Evolutionary conservation across 2,888 invertebrate genomes (phyloP), one percentile per base, ranked within the genome.

Genomic region (Bibio marci): DNA sequence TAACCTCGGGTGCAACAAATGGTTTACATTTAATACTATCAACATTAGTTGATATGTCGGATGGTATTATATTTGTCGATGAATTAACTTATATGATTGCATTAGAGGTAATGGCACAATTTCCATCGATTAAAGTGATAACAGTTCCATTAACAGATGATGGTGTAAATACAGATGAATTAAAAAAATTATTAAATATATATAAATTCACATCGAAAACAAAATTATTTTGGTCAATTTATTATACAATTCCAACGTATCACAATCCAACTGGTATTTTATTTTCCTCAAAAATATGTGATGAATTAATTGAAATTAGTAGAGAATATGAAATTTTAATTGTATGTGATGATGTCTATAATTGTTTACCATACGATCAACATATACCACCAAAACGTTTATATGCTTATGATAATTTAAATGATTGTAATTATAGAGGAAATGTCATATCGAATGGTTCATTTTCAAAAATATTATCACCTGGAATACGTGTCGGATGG

Each of bases 401-500:
- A 2, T 62, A 66, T 40, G 59, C 63, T 4, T 73, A 66, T 46
- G 75, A 75, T 48, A 47, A 55, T 38, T 49, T 52, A 10, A 47
- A 48, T 5, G 60, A 62, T 49, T 15, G 47, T 0, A 52, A 56
- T 12, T 67, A 58, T 41, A 52, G 53, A 15, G 70, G 72, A 1
- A 63, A 71, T 52, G 64, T 76, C 4, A 59, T 76, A 28, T 75
- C 75, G 1, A 76, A 73, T 51, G 69, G 73, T 17, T 66, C 69
- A 2, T 76, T 77, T 52, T 73, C 75, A 1, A 76, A 76, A 56
- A 67, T 74, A 36, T 52, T 76, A 40, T 68, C 67, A 1, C 76
- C 76, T 2, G 73, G 71, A 0, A 49, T 76, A 13, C 61, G 76
- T n/a, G 50, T 73, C 12, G 76, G 76, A 3, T 76, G 76, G 76